Base-by-base conservation (phyloP, 2,797 vertebrate species). In the Lacerta viridis region DNA sequence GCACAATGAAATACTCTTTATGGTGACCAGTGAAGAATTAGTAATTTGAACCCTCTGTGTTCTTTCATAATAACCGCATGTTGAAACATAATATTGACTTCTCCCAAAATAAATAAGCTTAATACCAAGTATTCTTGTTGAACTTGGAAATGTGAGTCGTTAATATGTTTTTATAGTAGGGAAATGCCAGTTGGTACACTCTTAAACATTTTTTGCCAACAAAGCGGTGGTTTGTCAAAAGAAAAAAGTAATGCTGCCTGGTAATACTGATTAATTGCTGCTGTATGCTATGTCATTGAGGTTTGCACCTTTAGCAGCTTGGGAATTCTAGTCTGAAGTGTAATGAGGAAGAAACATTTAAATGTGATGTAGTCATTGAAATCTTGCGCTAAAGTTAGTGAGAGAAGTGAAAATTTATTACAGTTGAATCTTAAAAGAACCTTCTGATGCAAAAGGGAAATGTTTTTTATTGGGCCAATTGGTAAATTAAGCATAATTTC, bases 401-500 rank as follows among this genome's bases (percentile, higher is more conserved):
- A 68, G 23, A 43, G 20, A 41, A 27, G 25, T 36, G 18, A 75
- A 23, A 36, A 25, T 25, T 64, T n/a, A 81, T 13, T 7, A 11
- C 15, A 66, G 61, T 5, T 81, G 23, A 41, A 66, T 64, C 9
- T 39, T 81, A 10, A 64, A 23, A 74, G 18, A 80, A 80, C 6
- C 8, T 41, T 66, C 36, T 29, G 33, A 66, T 20, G 13, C 20
- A 66, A 80, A 41, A 25, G 20, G 27, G n/a, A 17, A 36, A 17
- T 9, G 17, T 25, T 36, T 64, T 13, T 80, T 29, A 25, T 9
- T 68, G 27, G 27, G 87, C 66, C 88, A 94, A 93, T 91, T 88
- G 18, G 61, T 93, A 95, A 95, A 94, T 94, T 93, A 68, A 78
- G 20, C 13, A 46, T 33, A 95, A 82, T 93, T 94, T 95, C 92